A percentile compares a stretch with the other conserved stretches of the same genome.
Evolutionary conservation across 2,113 vertebrate species (phyloP).

Genomic region (Panurus biarmicus): DNA sequence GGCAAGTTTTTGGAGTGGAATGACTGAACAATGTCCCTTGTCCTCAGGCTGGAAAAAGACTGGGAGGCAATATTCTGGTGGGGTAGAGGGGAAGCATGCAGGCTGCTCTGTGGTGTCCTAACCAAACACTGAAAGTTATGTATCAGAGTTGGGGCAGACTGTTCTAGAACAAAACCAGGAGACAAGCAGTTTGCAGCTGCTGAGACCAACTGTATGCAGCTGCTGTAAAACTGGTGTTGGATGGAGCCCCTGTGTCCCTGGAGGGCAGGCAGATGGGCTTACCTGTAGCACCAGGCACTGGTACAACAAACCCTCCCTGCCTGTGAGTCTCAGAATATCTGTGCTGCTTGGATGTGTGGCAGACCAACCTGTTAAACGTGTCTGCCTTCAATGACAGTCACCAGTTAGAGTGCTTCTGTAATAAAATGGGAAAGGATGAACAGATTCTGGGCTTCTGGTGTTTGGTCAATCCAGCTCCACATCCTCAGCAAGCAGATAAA

Average conservation of each 20-base stretch:
- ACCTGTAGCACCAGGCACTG: neutral
- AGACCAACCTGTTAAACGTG: neutral
- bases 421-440: neutral
- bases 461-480: neutral
- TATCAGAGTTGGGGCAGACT: neutral
- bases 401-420: neutral
- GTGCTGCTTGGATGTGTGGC: neutral
- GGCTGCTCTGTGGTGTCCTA: neutral
- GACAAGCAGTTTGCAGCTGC: neutral
- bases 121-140: rapidly evolving
- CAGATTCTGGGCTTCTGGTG: neutral
- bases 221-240: neutral
- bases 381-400: neutral
- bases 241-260: too few relatives aligned
- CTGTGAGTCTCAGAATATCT: neutral
- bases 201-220: neutral
- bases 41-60: neutral
- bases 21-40: neutral
- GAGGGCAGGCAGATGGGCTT: neutral
- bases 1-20: neutral
- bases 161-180: neutral
- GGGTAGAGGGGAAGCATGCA: neutral
- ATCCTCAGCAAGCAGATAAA: neutral
- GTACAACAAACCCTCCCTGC: neutral
- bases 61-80: neutral